Base-by-base conservation (phyloP, 2,888 invertebrate genomes). In the Amiota communis region DNA sequence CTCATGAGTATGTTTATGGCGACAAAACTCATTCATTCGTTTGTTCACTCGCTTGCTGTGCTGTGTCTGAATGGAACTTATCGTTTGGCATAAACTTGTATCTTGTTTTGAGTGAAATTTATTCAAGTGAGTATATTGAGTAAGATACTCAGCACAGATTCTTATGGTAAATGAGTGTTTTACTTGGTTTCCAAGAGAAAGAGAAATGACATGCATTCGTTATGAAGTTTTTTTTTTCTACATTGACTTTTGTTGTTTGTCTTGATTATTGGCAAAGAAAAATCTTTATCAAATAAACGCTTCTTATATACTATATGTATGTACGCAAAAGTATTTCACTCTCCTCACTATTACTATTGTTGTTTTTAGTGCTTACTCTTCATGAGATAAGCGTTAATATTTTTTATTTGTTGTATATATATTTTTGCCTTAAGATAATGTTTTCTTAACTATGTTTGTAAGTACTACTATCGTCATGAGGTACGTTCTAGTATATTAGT, bases 1-100 rank as follows among this genome's bases (percentile, higher is more conserved):
- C 80, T 81, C 78, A 80, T 73, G 69, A 70, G 56, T 57, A 15
- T 56, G 51, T 36, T 36, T 2, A 36, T 68, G 71, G 65, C 59
- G 61, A 12, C 70, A 51, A 23, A 72, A 53, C 65, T 71, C 72
- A 17, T 10, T 63, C 70, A 48, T 61, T 11, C 23, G 47, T 15
- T n/a, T 13, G 64, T 0, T 20, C 6, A 46, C 2, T n/a, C n/a
- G n/a, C n/a, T n/a, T n/a, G n/a, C n/a, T n/a, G n/a, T n/a, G 2
- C n/a, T 53, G n/a, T n/a, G n/a, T 4, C 12, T 53, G 53, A 12
- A 4, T 12, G 12, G 12, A 53, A 53, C 53, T 53, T 53, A 53
- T n/a, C 12, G n/a, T 12, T 53, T n/a, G 12, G 53, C n/a, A 53
- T 8, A n/a, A 53, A n/a, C n/a, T 53, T n/a, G n/a, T n/a, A 53